phyloP scores from a whole-genome alignment of 2,113 vertebrate genomes.

The Callipepla squamata region DNA sequence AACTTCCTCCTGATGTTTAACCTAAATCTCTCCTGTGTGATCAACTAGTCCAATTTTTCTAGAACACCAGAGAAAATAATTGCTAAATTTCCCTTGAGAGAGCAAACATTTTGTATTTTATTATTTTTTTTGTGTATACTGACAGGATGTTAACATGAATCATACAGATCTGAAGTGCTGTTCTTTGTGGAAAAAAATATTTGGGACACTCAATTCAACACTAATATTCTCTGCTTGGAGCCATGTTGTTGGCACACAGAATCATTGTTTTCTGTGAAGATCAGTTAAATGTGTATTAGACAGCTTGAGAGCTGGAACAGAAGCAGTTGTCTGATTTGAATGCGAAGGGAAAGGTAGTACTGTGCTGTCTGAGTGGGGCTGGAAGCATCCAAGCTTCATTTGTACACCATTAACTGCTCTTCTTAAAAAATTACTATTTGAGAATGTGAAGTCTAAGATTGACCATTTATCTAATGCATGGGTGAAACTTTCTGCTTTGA shows the following conservation, averaged over 20 bases:
- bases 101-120: neutral
- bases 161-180: neutral
- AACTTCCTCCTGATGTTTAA: too few species aligned
- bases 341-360: neutral
- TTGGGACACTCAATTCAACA: neutral
- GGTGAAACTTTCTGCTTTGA: neutral
- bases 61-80: neutral
- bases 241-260: neutral
- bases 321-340: neutral
- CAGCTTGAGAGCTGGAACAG: slow-evolving; percentile 18
- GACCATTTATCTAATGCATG: neutral
- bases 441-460: neutral
- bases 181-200: neutral
- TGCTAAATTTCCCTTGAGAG: neutral
- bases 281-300: neutral
- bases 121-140: too few species aligned
- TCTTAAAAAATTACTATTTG: neutral
- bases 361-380: neutral
- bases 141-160: neutral
- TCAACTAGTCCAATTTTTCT: neutral
- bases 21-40: too few species aligned
- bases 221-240: neutral
- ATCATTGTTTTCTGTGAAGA: neutral
- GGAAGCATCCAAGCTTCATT: neutral
- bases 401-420: neutral